Conservation (phyloP, 1,140 invertebrate genomes). For the Trichoplusia ni region DNA sequence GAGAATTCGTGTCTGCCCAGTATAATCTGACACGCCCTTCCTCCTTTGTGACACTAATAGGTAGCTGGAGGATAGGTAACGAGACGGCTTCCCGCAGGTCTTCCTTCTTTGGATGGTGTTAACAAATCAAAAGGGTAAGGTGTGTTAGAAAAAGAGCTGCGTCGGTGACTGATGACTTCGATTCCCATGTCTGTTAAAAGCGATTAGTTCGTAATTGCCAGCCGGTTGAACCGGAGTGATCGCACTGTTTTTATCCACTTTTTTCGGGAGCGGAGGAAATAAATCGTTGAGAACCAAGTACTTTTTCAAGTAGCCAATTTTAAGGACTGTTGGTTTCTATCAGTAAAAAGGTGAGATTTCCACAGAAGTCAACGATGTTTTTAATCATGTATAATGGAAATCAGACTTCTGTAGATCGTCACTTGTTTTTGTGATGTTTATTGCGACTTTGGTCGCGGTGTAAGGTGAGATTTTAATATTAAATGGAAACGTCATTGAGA, state of each 20-base stretch:
- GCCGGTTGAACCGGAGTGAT: slow-evolving; percentile 13
- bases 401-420: too few relatives aligned
- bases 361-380: neutral
- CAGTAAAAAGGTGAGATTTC: neutral
- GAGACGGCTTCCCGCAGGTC: slow-evolving; percentile 37
- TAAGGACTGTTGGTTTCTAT: slow-evolving; percentile 3
- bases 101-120: slow-evolving; percentile 42
- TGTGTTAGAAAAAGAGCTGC: slow-evolving; percentile 46
- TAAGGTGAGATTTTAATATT: too few relatives aligned
- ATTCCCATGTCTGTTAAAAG: slow-evolving; percentile 53
- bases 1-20: slow-evolving; percentile 53
- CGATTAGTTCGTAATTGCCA: slow-evolving; percentile 46
- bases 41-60: slow-evolving; percentile 16
- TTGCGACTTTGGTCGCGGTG: too few relatives aligned
- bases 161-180: slow-evolving; percentile 42
- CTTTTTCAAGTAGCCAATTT: slow-evolving; percentile 23
- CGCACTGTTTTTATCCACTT: slow-evolving; percentile 9
- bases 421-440: too few relatives aligned
- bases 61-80: slow-evolving; percentile 7
- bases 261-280: slow-evolving; percentile 13
- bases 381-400: neutral
- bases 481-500: too few relatives aligned
- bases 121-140: slow-evolving; percentile 48
- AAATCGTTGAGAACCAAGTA: slow-evolving; percentile 14
- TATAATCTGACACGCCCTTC: slow-evolving; percentile 42